Conservation (phyloP, 2,113 vertebrate species). For the Paracanthobrama guichenoti region DNA sequence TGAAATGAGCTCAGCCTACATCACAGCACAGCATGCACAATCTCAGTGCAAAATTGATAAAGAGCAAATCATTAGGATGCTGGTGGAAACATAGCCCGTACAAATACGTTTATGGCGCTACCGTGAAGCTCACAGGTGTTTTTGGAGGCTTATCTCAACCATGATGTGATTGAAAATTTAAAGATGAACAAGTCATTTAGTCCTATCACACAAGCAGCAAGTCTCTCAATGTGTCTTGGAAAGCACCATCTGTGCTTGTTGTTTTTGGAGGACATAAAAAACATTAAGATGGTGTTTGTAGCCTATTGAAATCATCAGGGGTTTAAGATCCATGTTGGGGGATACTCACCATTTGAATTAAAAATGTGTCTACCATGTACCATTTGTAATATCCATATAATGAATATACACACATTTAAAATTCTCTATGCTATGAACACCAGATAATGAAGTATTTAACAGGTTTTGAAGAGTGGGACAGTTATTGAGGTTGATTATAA, state of each 20-base stretch:
- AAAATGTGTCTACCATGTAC: neutral
- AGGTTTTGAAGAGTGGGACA: too few relatives aligned
- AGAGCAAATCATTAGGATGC: constrained; percentile 58
- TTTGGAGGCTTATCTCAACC: constrained; percentile 3
- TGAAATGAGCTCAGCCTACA: constrained; percentile 67
- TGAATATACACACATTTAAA: neutral
- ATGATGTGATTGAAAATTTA: constrained; percentile 31
- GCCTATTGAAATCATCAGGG: neutral
- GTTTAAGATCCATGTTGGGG: neutral
- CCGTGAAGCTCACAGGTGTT: constrained; percentile 49
- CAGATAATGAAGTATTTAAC: neutral
- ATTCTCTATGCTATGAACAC: too few relatives aligned
- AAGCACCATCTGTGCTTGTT: constrained; percentile 1
- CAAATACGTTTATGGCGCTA: constrained; percentile 64
- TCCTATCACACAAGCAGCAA: neutral
- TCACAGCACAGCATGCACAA: constrained; percentile 65
- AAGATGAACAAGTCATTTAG: constrained; percentile 24
- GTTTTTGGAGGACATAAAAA: neutral
- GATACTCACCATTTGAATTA: neutral
- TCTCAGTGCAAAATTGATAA: constrained; percentile 61
- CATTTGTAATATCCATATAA: neutral
- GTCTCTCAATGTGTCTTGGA: neutral
- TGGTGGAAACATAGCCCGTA: constrained; percentile 49
- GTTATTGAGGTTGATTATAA: too few relatives aligned
- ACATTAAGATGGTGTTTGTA: neutral